Percentiles rank a stretch among this genome's conserved stretches.
phyloP scores from a whole-genome alignment of 2,113 vertebrate species.

The Gnathonemus longibarbis region DNA sequence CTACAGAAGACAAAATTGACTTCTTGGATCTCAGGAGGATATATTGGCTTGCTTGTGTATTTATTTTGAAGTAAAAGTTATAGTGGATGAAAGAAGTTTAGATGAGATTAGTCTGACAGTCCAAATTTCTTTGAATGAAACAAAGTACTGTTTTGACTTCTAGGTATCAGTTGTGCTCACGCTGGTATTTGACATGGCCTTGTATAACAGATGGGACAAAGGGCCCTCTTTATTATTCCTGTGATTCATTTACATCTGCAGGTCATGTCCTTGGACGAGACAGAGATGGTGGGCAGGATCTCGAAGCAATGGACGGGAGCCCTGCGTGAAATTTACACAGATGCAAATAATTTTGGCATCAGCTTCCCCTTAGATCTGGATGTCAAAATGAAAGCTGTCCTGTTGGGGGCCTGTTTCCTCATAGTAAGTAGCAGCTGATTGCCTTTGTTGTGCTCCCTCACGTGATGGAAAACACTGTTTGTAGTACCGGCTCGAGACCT shows the following conservation, averaged over 20 bases:
- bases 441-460: neutral
- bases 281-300: slow-evolving; percentile 45
- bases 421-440: slow-evolving; percentile 46
- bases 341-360: slow-evolving; percentile 57
- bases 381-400: slow-evolving; percentile 61
- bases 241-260: neutral
- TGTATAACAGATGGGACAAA: neutral
- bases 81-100: neutral
- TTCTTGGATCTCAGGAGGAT: neutral
- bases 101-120: neutral
- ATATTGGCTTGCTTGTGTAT: neutral
- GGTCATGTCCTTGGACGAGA: slow-evolving; percentile 45
- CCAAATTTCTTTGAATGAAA: neutral
- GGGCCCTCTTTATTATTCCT: neutral
- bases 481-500: neutral
- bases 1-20: neutral
- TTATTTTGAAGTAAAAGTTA: neutral
- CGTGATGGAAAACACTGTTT: neutral
- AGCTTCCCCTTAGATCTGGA: slow-evolving; percentile 57
- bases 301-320: slow-evolving; percentile 50
- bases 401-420: slow-evolving; percentile 63
- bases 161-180: neutral
- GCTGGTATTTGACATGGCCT: neutral
- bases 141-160: neutral
- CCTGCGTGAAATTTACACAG: slow-evolving; percentile 38